Conservation (phyloP, 1,140 invertebrate genomes). For the Piezodorus guildinii region DNA sequence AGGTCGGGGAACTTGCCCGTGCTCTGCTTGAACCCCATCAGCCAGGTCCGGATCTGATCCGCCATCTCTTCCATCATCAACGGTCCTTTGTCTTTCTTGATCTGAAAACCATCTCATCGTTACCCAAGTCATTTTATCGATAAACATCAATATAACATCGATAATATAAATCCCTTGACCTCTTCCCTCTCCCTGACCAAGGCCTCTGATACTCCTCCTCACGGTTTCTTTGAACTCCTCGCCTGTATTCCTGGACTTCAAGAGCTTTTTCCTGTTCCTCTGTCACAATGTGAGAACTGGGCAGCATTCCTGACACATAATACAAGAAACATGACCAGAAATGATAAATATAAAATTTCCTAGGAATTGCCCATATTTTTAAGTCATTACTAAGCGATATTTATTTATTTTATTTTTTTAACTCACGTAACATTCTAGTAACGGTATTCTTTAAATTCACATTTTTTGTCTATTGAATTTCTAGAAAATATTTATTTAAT, state of each 20-base stretch:
- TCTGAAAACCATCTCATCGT: conserved; percentile 27
- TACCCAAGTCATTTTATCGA: not conserved
- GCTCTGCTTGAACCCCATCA: conserved; percentile 54
- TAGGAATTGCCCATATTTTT: too few species aligned
- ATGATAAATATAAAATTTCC: too few species aligned
- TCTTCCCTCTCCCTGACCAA: not conserved
- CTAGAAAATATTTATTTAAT: too few species aligned
- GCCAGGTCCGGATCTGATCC: conserved; percentile 75
- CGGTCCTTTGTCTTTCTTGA: conserved; percentile 48
- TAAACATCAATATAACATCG: not conserved
- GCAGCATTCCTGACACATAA: not conserved
- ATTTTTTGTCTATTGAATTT: too few species aligned
- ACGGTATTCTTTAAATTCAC: too few species aligned
- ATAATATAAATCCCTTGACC: not conserved
- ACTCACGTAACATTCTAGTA: too few species aligned
- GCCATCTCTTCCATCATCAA: conserved; percentile 69
- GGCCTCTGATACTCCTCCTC: not conserved
- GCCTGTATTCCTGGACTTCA: not conserved
- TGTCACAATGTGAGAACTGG: not conserved
- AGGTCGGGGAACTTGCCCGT: conserved; percentile 83
- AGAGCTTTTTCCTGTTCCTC: not conserved
- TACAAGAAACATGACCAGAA: too few species aligned
- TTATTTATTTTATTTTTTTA: too few species aligned
- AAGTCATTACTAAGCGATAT: too few species aligned
- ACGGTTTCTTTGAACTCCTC: not conserved